These are phyloP conservation scores for Sapajus apella DNA, from an alignment of 2,113 vertebrate genomes.

Conservation along the genomic window DNA sequence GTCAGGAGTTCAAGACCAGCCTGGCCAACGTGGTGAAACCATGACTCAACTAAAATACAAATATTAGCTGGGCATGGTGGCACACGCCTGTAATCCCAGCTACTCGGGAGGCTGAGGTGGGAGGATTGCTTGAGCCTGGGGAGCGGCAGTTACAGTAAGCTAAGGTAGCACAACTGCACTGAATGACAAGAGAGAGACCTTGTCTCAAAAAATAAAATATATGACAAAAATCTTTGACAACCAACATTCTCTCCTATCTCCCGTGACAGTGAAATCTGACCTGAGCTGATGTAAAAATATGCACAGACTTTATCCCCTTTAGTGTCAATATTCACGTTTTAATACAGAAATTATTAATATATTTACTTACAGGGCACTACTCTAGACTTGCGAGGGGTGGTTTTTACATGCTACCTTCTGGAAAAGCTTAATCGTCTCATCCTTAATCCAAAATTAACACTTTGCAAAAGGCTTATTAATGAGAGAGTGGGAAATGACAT, in stretches of 20 bases:
- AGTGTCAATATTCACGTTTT: not conserved
- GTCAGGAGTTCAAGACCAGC: too few relatives aligned
- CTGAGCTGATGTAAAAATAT: not conserved
- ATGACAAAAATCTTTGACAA: too few relatives aligned
- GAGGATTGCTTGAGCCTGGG: too few relatives aligned
- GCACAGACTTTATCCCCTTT: not conserved
- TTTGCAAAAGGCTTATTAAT: conserved; percentile 40
- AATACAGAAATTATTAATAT: not conserved
- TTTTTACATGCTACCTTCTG: not conserved
- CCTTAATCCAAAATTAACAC: conserved; percentile 33
- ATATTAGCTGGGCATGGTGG: too few relatives aligned
- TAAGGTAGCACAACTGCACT: too few relatives aligned
- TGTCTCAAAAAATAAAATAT: too few relatives aligned
- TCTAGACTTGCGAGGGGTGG: not conserved
- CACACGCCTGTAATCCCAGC: too few relatives aligned
- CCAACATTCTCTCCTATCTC: not conserved
- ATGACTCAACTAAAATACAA: too few relatives aligned
- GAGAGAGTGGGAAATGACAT: conserved; percentile 5
- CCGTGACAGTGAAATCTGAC: not conserved
- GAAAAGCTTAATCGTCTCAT: conserved; percentile 15
- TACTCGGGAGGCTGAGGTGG: too few relatives aligned
- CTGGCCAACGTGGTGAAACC: too few relatives aligned
- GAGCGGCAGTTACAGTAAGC: too few relatives aligned
- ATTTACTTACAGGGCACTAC: not conserved
- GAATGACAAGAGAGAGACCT: too few relatives aligned